Evolutionary conservation across 2,888 invertebrate species (phyloP).

Genomic region (Nemotelus nigrinus): DNA sequence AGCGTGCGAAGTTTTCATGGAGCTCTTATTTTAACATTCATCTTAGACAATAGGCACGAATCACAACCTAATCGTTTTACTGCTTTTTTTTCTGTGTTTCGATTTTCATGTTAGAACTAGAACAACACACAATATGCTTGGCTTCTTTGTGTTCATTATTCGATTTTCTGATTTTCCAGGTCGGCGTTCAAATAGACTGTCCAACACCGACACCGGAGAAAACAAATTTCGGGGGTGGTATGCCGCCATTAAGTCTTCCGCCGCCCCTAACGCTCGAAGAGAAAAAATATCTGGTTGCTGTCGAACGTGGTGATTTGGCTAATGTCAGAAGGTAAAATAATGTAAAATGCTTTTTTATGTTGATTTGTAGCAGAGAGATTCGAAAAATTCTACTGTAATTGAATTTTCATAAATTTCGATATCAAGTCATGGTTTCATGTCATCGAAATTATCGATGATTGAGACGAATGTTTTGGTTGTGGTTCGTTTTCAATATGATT

Average conservation of each 20-base stretch:
- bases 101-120: too few species aligned
- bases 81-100: background rate
- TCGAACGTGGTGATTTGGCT: conserved; percentile 91
- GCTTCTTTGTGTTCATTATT: too few species aligned
- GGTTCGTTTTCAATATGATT: too few species aligned
- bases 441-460: conserved; percentile 20
- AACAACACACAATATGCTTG: too few species aligned
- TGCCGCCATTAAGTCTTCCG: conserved; percentile 73
- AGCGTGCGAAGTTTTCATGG: background rate
- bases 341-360: background rate
- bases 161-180: conserved; percentile 41
- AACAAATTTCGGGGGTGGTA: conserved; percentile 46
- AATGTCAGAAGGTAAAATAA: conserved; percentile 78
- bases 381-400: conserved; percentile 27
- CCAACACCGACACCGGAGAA: conserved; percentile 51
- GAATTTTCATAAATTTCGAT: conserved; percentile 27
- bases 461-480: background rate
- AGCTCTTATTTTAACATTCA: background rate
- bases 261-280: conserved; percentile 82
- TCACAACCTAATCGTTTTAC: conserved; percentile 34
- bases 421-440: background rate
- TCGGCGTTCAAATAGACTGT: conserved; percentile 54
- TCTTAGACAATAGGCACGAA: background rate
- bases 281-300: conserved; percentile 90
- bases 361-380: conserved; percentile 3